A percentile compares a stretch with the other conserved stretches of the same genome.
Evolutionary conservation across 2,888 invertebrate species (phyloP).

Genomic region (Pecten maximus): DNA sequence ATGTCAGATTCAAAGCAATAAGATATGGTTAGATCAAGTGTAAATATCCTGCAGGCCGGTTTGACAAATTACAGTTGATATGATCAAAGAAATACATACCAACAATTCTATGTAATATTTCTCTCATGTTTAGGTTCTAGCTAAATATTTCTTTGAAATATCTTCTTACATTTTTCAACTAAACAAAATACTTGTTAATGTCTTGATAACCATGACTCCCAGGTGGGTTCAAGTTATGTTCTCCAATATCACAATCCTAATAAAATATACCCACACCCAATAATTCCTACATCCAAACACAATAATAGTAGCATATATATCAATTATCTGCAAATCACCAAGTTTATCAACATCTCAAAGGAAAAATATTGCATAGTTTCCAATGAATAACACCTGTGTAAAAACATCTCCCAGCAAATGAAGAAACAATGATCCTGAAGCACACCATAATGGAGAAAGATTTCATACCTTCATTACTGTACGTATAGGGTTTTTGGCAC

Average conservation of each 20-base stretch:
- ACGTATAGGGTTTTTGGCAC: too few species aligned
- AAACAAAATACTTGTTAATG: neutral
- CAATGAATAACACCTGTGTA: too few species aligned
- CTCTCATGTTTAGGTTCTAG: neutral
- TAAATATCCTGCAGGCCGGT: neutral
- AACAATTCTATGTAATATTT: neutral
- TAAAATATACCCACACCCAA: too few species aligned
- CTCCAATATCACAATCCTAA: neutral
- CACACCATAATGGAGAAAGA: too few species aligned
- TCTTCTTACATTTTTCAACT: neutral
- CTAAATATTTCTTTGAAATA: neutral
- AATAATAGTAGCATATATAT: too few species aligned
- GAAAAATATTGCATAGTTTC: too few species aligned
- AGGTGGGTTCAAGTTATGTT: neutral
- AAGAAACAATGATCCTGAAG: too few species aligned
- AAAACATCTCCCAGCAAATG: too few species aligned
- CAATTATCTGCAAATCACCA: too few species aligned
- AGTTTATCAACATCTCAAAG: too few species aligned
- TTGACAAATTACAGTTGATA: neutral
- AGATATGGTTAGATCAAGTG: neutral
- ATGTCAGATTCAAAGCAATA: neutral
- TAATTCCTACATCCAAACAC: too few species aligned
- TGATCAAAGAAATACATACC: slow-evolving; percentile 1
- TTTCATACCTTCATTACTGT: too few species aligned
- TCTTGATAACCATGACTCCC: neutral